Percentiles rank a stretch among this genome's conserved stretches.
These are phyloP conservation scores for Ellobius talpinus DNA, from an alignment of 2,113 vertebrate genomes.

Conservation along the genomic window DNA sequence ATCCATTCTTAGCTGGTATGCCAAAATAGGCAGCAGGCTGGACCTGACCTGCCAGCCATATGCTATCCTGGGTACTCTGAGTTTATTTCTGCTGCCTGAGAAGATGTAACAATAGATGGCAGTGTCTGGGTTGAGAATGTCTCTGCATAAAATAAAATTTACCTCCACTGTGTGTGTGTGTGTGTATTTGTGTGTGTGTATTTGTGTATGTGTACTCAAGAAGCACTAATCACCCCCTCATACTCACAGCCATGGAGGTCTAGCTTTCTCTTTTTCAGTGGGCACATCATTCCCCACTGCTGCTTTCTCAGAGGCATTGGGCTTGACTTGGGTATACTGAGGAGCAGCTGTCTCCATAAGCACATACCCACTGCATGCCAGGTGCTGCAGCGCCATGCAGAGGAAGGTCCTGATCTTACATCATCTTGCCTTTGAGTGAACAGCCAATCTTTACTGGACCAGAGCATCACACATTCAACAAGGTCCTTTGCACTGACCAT, in stretches of 20 bases:
- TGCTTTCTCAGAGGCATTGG: background rate
- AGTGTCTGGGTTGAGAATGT: background rate
- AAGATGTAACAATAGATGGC: background rate
- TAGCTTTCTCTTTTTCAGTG: background rate
- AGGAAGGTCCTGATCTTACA: background rate
- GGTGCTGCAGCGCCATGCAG: background rate
- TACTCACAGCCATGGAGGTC: background rate
- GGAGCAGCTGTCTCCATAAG: background rate
- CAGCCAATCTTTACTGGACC: background rate
- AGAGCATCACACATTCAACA: no score
- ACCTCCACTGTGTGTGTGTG: background rate
- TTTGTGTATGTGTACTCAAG: background rate
- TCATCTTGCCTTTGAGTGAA: background rate
- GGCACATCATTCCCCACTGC: rapidly evolving
- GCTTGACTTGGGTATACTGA: background rate
- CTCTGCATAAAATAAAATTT: background rate
- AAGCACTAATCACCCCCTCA: background rate
- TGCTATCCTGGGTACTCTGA: background rate
- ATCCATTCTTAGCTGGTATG: background rate
- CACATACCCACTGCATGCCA: background rate
- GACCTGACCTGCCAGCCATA: background rate
- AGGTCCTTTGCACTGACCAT: background rate
- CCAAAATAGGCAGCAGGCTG: background rate
- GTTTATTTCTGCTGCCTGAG: background rate
- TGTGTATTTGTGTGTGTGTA: background rate